Evolutionary conservation across 1,140 invertebrate species (phyloP).

Genomic region (Carcinoscorpius rotundicauda): DNA sequence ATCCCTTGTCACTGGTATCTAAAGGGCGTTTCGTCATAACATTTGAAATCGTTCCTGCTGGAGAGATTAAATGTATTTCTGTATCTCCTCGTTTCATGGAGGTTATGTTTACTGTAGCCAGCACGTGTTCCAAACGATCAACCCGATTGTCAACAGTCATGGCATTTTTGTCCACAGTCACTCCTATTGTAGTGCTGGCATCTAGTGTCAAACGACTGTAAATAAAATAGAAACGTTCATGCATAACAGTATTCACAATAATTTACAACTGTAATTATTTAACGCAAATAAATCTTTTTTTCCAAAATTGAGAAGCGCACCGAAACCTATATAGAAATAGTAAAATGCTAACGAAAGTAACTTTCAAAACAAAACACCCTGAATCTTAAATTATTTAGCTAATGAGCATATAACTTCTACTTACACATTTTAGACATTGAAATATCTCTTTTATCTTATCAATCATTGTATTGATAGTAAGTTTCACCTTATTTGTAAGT

Average conservation of each 20-base stretch:
- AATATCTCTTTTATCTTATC: too few species aligned
- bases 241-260: not conserved
- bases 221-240: not conserved
- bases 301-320: too few species aligned
- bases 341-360: too few species aligned
- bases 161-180: constrained; percentile 32
- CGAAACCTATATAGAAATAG: too few species aligned
- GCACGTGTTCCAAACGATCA: constrained; percentile 65
- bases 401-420: too few species aligned
- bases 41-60: constrained; percentile 52
- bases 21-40: constrained; percentile 52
- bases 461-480: too few species aligned
- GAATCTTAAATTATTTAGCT: too few species aligned
- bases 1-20: constrained; percentile 56
- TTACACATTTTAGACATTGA: too few species aligned
- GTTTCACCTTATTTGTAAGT: too few species aligned
- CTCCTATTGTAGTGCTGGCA: constrained; percentile 28
- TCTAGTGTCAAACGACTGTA: not conserved
- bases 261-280: not conserved
- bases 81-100: constrained; percentile 57
- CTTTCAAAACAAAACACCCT: too few species aligned
- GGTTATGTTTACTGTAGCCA: constrained; percentile 51
- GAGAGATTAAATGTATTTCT: constrained; percentile 52
- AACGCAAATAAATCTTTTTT: not conserved
- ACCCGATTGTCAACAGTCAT: constrained; percentile 35